phyloP scores from a whole-genome alignment of 1,140 invertebrate genomes.

The Euura lappo region DNA sequence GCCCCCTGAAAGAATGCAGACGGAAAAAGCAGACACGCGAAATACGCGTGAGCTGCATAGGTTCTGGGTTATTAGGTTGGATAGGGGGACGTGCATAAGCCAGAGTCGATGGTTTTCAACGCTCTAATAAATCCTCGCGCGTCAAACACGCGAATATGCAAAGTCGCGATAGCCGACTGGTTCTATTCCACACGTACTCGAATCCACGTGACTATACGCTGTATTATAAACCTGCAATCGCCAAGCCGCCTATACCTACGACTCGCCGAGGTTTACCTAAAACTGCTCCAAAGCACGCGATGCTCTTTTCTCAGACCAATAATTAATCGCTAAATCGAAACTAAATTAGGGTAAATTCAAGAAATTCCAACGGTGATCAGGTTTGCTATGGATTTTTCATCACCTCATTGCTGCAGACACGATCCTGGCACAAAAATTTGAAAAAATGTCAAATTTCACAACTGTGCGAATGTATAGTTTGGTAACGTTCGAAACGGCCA shows the following conservation, averaged over 20 bases:
- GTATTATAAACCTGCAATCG: no score
- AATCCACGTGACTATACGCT: neutral
- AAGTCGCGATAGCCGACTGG: neutral
- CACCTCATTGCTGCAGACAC: no score
- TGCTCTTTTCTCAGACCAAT: neutral
- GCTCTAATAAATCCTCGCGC: neutral
- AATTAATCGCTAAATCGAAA: neutral
- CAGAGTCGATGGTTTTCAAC: neutral
- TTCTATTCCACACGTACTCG: neutral
- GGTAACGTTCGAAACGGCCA: no score
- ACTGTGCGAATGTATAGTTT: no score
- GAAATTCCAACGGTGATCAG: no score
- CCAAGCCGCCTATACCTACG: neutral
- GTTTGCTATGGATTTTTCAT: no score
- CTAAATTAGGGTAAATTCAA: no score
- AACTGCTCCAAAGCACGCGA: neutral
- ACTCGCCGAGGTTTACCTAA: neutral
- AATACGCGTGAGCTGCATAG: neutral
- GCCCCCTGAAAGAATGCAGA: no score
- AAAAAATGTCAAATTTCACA: no score
- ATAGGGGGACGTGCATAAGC: neutral
- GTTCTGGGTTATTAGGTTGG: neutral
- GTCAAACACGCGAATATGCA: slow-evolving; percentile 1
- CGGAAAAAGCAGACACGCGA: neutral
- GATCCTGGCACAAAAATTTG: no score